Evolutionary conservation across 2,888 invertebrate genomes (phyloP).

Genomic region (Leptopterna dolabrata): DNA sequence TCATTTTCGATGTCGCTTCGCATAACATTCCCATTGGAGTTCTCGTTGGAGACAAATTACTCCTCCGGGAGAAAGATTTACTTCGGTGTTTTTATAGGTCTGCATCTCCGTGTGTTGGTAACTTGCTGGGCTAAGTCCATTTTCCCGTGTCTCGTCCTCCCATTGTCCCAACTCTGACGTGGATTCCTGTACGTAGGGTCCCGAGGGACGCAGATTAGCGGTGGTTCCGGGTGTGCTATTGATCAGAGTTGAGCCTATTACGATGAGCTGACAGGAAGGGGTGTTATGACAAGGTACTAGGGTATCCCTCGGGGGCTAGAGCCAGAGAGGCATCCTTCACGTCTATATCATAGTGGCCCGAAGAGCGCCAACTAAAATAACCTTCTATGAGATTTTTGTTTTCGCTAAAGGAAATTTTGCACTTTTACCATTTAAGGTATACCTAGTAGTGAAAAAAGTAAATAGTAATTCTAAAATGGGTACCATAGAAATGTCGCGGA

Average conservation of each 20-base stretch:
- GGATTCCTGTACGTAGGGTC: not conserved
- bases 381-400: too few species aligned
- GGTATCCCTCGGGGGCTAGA: not conserved
- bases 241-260: conserved; percentile 22
- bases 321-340: not conserved
- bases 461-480: too few species aligned
- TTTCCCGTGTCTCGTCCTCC: not conserved
- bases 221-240: not conserved
- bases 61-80: not conserved
- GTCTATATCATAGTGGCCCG: not conserved
- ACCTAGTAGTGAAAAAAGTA: too few species aligned
- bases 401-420: too few species aligned
- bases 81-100: not conserved
- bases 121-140: not conserved
- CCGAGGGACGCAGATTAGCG: conserved; percentile 18
- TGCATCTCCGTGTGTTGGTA: not conserved
- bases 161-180: not conserved
- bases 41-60: conserved; percentile 4
- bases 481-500: too few species aligned
- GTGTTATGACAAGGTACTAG: conserved; percentile 16
- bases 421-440: too few species aligned
- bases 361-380: too few species aligned
- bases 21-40: conserved; percentile 22
- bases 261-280: not conserved
- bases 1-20: conserved; percentile 16